Evolutionary conservation across 2,113 vertebrate species (phyloP).

Genomic region (Ictalurus furcatus): DNA sequence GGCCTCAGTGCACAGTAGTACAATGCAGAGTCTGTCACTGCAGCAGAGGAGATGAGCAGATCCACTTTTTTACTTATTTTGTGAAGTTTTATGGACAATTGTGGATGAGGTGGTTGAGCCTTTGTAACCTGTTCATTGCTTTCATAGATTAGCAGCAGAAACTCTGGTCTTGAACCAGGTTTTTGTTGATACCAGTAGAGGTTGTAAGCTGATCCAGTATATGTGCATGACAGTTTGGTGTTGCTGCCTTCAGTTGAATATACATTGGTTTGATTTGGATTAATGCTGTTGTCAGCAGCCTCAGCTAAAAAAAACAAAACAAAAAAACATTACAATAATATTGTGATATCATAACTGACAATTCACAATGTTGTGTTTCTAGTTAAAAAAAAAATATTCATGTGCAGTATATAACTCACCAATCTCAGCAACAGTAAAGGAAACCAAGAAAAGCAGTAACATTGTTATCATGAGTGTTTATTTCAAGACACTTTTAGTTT

Average conservation of each 20-base stretch:
- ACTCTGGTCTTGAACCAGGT: background rate
- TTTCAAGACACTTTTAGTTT: too few relatives aligned
- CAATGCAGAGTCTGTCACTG: constrained; percentile 32
- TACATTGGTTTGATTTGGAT: background rate
- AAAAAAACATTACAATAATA: background rate
- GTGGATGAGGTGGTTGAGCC: too few relatives aligned
- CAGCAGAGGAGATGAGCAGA: constrained; percentile 34
- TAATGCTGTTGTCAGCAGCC: background rate
- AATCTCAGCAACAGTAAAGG: background rate
- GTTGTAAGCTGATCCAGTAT: background rate
- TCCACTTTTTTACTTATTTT: background rate
- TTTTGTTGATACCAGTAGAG: constrained; percentile 34
- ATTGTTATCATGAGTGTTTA: background rate
- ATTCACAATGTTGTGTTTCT: background rate
- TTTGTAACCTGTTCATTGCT: background rate
- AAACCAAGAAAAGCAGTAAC: background rate
- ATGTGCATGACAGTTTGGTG: constrained; percentile 28
- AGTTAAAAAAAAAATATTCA: background rate
- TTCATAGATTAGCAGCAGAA: too few relatives aligned
- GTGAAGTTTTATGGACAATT: constrained; percentile 2
- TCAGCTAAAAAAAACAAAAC: background rate
- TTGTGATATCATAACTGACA: background rate
- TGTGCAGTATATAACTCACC: background rate
- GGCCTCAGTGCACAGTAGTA: background rate
- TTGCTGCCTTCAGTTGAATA: constrained; percentile 25